Percentiles rank a stretch among this genome's conserved stretches.
phyloP scores from a whole-genome alignment of 2,888 invertebrate genomes.

The Idaea dimidiata region DNA sequence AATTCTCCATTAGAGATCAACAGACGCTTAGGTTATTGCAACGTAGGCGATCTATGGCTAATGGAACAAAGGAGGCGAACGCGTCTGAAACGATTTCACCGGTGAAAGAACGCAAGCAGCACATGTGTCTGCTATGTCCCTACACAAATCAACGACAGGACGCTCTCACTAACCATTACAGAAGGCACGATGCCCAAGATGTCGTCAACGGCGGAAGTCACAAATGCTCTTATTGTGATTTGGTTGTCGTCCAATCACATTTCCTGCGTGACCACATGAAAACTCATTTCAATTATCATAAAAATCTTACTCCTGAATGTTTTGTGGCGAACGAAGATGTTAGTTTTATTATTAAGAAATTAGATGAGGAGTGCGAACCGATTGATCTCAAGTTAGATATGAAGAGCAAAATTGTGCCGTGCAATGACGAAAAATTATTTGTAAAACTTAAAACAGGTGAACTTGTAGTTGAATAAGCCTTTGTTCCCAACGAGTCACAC shows the following conservation, averaged over 20 bases:
- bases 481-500: conserved; percentile 6
- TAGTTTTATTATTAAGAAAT: conserved; percentile 76
- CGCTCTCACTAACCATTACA: conserved; percentile 87
- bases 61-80: conserved; percentile 55
- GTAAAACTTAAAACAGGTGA: conserved; percentile 72
- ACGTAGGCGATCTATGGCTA: conserved; percentile 71
- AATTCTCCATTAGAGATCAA: conserved; percentile 82
- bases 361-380: conserved; percentile 60
- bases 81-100: conserved; percentile 58
- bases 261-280: conserved; percentile 89
- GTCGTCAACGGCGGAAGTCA: conserved; percentile 82
- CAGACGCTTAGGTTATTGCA: conserved; percentile 82
- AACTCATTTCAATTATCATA: conserved; percentile 85
- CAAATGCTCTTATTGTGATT: conserved; percentile 91
- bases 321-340: conserved; percentile 82
- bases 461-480: conserved; percentile 46
- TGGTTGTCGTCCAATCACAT: conserved; percentile 87
- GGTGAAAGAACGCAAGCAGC: conserved; percentile 82
- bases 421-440: conserved; percentile 63
- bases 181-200: conserved; percentile 83
- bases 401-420: conserved; percentile 41
- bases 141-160: conserved; percentile 88
- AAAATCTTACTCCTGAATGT: conserved; percentile 79
- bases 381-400: conserved; percentile 67
- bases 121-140: conserved; percentile 89